A percentile compares a stretch with the other conserved stretches of the same genome.
These are phyloP conservation scores for Phainopepla nitens DNA, from an alignment of 2,113 vertebrate genomes.

Conservation along the genomic window DNA sequence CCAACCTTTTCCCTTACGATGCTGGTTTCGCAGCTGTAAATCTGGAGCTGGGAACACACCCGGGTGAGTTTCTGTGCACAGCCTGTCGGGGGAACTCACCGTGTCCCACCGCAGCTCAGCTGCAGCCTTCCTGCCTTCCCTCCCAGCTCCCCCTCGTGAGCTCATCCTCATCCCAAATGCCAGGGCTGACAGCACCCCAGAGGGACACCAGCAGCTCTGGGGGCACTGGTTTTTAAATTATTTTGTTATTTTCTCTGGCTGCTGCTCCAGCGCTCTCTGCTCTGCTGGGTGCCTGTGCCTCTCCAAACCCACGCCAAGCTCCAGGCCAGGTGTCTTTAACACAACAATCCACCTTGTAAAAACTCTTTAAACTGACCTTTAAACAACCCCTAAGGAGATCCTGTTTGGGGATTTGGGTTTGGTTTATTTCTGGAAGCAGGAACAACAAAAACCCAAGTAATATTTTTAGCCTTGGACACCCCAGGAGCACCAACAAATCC, in stretches of 20 bases:
- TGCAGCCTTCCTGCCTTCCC: accelerated
- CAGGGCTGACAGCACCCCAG: not conserved
- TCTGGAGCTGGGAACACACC: not conserved
- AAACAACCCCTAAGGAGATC: not conserved
- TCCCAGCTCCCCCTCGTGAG: not conserved
- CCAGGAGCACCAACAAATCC: not conserved
- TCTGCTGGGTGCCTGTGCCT: not conserved
- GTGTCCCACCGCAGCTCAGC: not conserved
- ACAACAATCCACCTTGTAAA: not conserved
- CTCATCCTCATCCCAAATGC: not conserved
- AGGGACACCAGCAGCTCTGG: not conserved
- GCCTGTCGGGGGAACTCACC: not conserved
- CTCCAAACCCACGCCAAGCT: not conserved
- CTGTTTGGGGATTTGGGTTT: not conserved
- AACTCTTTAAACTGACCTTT: not conserved
- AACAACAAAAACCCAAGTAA: not conserved
- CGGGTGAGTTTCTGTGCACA: not conserved
- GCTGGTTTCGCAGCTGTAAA: not conserved
- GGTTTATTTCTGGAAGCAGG: not conserved
- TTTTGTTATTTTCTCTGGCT: not conserved
- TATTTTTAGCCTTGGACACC: not conserved
- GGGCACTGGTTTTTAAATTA: not conserved
- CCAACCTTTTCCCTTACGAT: not conserved
- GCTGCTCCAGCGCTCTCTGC: not conserved
- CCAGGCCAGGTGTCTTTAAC: not conserved